phyloP scores from a whole-genome alignment of 2,888 invertebrate species.

The Acronicta alni region DNA sequence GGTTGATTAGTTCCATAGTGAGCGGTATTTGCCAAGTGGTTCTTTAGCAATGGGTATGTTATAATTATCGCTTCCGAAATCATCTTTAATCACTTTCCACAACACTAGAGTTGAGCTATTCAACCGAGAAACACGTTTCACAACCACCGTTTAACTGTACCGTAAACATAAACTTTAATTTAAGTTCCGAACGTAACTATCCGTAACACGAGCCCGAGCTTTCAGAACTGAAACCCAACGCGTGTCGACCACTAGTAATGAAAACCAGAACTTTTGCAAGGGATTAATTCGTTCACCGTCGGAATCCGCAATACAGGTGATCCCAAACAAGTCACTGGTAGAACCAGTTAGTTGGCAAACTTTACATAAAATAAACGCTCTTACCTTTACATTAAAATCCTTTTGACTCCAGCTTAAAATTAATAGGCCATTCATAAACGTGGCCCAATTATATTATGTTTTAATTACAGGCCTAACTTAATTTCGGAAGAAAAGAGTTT shows the following conservation, averaged over 20 bases:
- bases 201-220: constrained; percentile 29
- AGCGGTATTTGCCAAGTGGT: too few species aligned
- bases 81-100: background rate
- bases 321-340: constrained; percentile 62
- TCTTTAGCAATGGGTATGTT: background rate
- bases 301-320: constrained; percentile 63
- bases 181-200: constrained; percentile 26
- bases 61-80: background rate
- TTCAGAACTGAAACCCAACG: constrained; percentile 47
- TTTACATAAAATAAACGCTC: constrained; percentile 64
- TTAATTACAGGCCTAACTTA: constrained; percentile 65
- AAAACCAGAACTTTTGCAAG: constrained; percentile 69
- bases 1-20: too few species aligned
- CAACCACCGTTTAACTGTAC: background rate
- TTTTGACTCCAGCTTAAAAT: constrained; percentile 66
- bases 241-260: constrained; percentile 62
- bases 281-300: constrained; percentile 66
- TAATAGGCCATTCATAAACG: constrained; percentile 70
- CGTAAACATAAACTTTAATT: constrained; percentile 18
- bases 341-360: constrained; percentile 64
- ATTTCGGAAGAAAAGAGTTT: constrained; percentile 58
- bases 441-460: constrained; percentile 68
- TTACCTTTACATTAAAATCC: constrained; percentile 67
- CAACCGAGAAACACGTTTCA: background rate
- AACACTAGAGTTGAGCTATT: background rate